Evolutionary conservation across 2,888 invertebrate species (phyloP).

Genomic region (Entomobrya proxima): DNA sequence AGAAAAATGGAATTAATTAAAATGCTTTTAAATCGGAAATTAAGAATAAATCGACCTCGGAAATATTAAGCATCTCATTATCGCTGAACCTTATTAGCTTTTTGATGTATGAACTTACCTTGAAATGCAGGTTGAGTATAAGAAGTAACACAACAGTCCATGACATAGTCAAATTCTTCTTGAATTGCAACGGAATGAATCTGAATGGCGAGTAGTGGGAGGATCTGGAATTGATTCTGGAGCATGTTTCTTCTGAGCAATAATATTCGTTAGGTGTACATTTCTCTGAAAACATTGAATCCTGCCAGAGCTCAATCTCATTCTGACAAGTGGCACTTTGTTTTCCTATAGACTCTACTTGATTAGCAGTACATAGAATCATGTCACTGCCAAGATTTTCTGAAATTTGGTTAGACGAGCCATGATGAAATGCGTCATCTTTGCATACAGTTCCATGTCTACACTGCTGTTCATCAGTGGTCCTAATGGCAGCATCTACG

Average conservation of each 20-base stretch:
- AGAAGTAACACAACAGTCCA: slow-evolving; percentile 25
- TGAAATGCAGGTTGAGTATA: slow-evolving; percentile 38
- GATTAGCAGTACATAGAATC: not conserved
- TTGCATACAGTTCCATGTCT: not conserved
- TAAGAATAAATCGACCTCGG: no score
- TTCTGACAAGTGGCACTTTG: slow-evolving; percentile 29
- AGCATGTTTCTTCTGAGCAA: not conserved
- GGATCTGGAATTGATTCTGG: not conserved
- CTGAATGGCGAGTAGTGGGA: not conserved
- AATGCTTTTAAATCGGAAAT: no score
- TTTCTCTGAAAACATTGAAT: not conserved
- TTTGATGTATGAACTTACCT: slow-evolving; percentile 39
- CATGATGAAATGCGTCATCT: no score
- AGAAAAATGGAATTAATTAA: no score
- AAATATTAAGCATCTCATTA: no score
- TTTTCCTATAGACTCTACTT: not conserved
- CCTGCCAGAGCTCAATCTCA: not conserved
- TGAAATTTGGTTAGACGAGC: no score
- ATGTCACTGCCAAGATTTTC: no score
- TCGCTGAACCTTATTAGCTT: not conserved
- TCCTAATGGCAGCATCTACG: not conserved
- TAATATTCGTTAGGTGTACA: not conserved
- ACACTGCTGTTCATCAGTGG: not conserved
- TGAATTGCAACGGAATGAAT: not conserved
- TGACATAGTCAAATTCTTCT: not conserved